Base-by-base conservation (phyloP, 2,797 vertebrate species). In the Cyclura pinguis region DNA sequence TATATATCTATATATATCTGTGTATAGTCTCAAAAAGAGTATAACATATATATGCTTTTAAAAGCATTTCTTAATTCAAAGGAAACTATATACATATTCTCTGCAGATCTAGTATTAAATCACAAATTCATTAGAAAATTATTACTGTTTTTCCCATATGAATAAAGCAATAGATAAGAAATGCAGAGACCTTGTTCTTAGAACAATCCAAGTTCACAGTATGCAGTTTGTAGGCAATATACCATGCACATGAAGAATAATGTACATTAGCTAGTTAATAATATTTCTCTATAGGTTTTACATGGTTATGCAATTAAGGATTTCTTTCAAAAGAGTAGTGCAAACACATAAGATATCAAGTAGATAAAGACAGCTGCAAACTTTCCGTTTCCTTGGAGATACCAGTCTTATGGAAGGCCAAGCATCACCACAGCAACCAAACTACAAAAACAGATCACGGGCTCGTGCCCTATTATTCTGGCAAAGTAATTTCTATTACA, bases 401-500 rank as follows among this genome's bases (percentile, higher is more conserved):
- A 91, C 67, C n/a, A 91, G 94, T 95, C 97, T 94, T 96, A 96
- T 76, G 92, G 96, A 97, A 95, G 96, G 94, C 95, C 95, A 92
- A 95, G 92, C 89, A 96, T 98, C 95, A 96, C 97, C 96, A 97
- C 96, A 96, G 97, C 97, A 98, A 98, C 97, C 96, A 97, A 95
- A 96, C 95, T 96, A 96, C 95, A 97, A 97, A 98, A 98, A 98
- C 97, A 98, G 96, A 94, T 94, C 90, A 2, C 0, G 52, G 95
- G 94, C 94, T 97, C 93, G 89, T 93, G 96, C 95, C 93, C 94
- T 1, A 0, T 81, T 91, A 87, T 95, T 97, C 97, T 97, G 97
- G 93, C 97, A 98, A 98, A 97, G 96, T 96, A 97, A 98, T 98
- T 95, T 97, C 95, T 97, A 94, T 91, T 93, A 87, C 6, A 92